These are phyloP conservation scores for Embidobia sp. DNA, from an alignment of 2,888 invertebrate genomes.

Conservation along the genomic window DNA sequence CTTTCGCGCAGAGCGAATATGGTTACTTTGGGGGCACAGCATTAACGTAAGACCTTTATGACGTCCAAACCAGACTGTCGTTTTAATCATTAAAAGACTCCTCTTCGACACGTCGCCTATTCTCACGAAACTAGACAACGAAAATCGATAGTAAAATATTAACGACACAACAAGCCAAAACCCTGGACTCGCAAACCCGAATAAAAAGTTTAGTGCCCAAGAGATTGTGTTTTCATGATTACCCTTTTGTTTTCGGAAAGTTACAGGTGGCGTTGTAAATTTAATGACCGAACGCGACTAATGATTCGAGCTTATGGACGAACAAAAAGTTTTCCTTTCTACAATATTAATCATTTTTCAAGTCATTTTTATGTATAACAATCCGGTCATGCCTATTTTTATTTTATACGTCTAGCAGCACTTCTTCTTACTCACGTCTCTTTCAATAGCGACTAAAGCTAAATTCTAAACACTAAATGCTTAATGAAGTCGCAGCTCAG, in stretches of 20 bases:
- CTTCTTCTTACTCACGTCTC: background rate
- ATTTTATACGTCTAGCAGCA: background rate
- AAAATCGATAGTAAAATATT: conserved; percentile 47
- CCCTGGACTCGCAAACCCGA: conserved; percentile 8
- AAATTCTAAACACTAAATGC: conserved; percentile 72
- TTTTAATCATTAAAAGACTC: conserved; percentile 57
- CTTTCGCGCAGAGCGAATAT: conserved; percentile 29
- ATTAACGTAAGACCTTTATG: conserved; percentile 61
- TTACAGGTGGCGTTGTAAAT: conserved; percentile 29
- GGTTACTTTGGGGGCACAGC: conserved; percentile 30
- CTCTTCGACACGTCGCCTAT: conserved; percentile 28
- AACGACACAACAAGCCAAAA: conserved; percentile 24
- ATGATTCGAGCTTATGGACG: background rate
- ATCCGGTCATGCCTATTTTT: too few species aligned
- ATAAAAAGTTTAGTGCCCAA: conserved; percentile 22
- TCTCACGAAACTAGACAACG: conserved; percentile 41
- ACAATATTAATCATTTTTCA: background rate
- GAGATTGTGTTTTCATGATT: conserved; percentile 29
- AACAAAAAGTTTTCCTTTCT: too few species aligned
- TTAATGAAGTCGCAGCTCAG: conserved; percentile 73
- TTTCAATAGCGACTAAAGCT: conserved; percentile 47
- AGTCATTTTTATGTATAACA: too few species aligned
- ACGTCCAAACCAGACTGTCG: conserved; percentile 47
- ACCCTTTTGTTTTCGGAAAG: conserved; percentile 23
- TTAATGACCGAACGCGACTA: conserved; percentile 10